Percentiles rank a stretch among this genome's conserved stretches.
phyloP scores from a whole-genome alignment of 2,888 invertebrate genomes.

The Calameuta filiformis region DNA sequence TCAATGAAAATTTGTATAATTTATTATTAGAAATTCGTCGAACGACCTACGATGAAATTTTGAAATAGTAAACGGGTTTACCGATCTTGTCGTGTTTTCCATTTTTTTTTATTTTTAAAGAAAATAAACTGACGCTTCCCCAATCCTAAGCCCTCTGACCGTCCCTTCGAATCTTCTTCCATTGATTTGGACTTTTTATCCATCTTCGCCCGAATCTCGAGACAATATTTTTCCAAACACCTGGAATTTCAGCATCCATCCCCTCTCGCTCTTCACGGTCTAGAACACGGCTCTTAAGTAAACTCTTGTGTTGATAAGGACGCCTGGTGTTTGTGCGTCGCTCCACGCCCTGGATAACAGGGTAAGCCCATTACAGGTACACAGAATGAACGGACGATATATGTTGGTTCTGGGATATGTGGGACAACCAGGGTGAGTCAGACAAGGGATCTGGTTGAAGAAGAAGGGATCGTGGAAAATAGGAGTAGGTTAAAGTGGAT shows the following conservation, averaged over 20 bases:
- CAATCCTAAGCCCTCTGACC: too few species aligned
- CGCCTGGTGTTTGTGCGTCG: constrained; percentile 8
- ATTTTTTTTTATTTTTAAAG: too few species aligned
- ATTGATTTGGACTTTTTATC: background rate
- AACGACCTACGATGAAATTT: too few species aligned
- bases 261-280: background rate
- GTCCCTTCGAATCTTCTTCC: background rate
- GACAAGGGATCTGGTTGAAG: constrained; percentile 14
- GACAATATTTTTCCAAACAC: background rate
- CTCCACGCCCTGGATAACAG: constrained; percentile 35
- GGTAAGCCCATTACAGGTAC: constrained; percentile 48
- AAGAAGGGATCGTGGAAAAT: constrained; percentile 10
- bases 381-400: constrained; percentile 26
- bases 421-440: constrained; percentile 17
- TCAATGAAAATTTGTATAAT: too few species aligned
- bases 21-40: too few species aligned
- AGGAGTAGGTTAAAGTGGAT: background rate
- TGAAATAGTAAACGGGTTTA: too few species aligned
- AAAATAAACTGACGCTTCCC: too few species aligned
- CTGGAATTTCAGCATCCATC: background rate
- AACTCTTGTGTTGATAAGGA: constrained; percentile 32
- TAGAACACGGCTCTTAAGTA: constrained; percentile 26
- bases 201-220: background rate
- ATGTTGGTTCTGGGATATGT: constrained; percentile 8
- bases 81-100: too few species aligned